Base-by-base conservation (phyloP, 2,113 vertebrate species). In the Phocoena phocoena region DNA sequence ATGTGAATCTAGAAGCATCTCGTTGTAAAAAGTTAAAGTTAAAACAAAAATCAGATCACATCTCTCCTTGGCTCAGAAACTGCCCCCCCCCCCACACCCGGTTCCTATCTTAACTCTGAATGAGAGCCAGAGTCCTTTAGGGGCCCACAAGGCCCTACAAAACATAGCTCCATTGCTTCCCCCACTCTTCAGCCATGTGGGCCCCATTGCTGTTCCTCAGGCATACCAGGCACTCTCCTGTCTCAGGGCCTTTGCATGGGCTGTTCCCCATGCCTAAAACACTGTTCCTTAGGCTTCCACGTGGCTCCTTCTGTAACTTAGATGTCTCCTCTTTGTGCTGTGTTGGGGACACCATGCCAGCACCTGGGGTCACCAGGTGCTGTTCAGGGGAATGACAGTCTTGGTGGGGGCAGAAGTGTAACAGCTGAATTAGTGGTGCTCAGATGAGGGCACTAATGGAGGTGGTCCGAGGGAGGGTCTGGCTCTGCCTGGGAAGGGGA, bases 31-130 rank as follows among this genome's bases (percentile, higher is more conserved):
- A 25, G 8, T 14, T 31, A 36, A 55, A n/a, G 10, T 41, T 4
- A 6, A 62, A 41, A 76, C 28, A 17, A 5, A 65, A 21, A 20
- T 41, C 50, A 33, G 76, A 14, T 41, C 28, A 2, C 5, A 1
- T 28, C 33, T 77, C 36, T 85, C 58, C 53, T 31, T 5, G 26
- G 26, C 50, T n/a, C 23, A 6, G 65, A 41, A 20, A 53, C 15
- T 53, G 1, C 15, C 50, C 53, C 15, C 15, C 15, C 15, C 53
- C 5, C 50, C 50, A 5, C 25, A 47, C 15, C 18, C n/a, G 20
- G 38, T 60, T 65, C 31, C 15, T 0, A 1, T 23, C 20, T 67
- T 25, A 8, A 8, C 5, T 41, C 28, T 1, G 5, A 1, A 6
- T 8, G n/a, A 80, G 63, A 85, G 53, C 47, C 55, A 0, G 17